Evolutionary conservation across 2,888 invertebrate species (phyloP).

Genomic region (Drosophila gaucha): DNA sequence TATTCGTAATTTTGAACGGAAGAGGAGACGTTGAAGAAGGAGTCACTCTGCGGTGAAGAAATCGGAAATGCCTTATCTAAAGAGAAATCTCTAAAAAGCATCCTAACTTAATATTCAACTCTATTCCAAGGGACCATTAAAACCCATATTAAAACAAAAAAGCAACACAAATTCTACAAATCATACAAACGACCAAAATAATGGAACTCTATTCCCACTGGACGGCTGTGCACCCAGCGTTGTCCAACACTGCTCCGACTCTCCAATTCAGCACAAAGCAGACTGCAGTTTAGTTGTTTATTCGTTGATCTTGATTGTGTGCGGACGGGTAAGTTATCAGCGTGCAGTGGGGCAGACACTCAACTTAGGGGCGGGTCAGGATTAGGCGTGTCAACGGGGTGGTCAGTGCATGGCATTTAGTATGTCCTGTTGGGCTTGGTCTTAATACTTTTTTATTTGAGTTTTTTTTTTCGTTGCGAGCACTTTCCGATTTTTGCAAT

Average conservation of each 20-base stretch:
- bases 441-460: not conserved
- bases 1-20: not conserved
- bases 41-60: not conserved
- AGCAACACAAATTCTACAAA: constrained; percentile 3
- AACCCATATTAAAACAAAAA: not conserved
- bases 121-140: not conserved
- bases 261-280: constrained; percentile 23
- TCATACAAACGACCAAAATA: not conserved
- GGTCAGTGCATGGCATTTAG: not conserved
- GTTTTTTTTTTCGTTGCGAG: not conserved
- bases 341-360: constrained; percentile 37
- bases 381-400: not conserved
- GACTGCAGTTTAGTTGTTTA: constrained; percentile 65
- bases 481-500: constrained; percentile 2
- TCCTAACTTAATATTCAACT: not conserved
- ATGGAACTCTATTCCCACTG: constrained; percentile 5
- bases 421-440: constrained; percentile 11
- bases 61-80: not conserved
- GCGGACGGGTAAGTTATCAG: constrained; percentile 64
- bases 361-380: constrained; percentile 15
- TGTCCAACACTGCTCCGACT: constrained; percentile 18
- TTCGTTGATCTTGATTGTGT: constrained; percentile 61
- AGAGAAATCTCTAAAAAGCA: not conserved
- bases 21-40: not conserved
- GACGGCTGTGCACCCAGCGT: constrained; percentile 13